phyloP scores from a whole-genome alignment of 2,113 vertebrate genomes.

The Oryzias woworae region DNA sequence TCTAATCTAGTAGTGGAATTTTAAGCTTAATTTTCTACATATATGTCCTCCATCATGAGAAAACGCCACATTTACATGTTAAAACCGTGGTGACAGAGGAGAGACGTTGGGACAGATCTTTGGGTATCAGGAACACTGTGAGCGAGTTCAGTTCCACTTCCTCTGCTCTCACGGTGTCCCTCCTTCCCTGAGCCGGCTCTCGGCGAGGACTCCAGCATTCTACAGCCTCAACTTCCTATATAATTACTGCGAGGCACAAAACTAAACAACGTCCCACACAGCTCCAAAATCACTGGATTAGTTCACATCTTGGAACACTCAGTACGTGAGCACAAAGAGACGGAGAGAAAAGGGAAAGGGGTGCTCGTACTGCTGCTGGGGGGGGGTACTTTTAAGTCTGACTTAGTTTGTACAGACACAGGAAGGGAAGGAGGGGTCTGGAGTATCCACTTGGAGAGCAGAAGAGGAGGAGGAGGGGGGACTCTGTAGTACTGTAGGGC shows the following conservation, averaged over 20 bases:
- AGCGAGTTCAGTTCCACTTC: slow-evolving; percentile 4
- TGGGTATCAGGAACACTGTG: neutral
- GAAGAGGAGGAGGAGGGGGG: slow-evolving; percentile 21
- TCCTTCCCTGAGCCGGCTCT: slow-evolving; percentile 5
- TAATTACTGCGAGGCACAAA: slow-evolving; percentile 79
- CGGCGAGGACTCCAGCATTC: slow-evolving; percentile 46
- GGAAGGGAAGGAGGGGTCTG: slow-evolving; percentile 74
- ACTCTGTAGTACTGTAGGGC: slow-evolving; percentile 57
- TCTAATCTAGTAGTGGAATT: no score
- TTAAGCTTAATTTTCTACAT: no score
- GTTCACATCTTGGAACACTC: slow-evolving; percentile 79
- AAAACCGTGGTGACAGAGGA: neutral
- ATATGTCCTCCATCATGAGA: no score
- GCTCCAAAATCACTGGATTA: slow-evolving; percentile 71
- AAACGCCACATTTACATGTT: neutral
- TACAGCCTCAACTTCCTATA: slow-evolving; percentile 75
- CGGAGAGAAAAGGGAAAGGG: slow-evolving; percentile 15
- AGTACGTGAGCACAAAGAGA: slow-evolving; percentile 34
- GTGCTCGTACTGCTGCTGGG: neutral
- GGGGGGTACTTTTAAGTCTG: slow-evolving; percentile 59
- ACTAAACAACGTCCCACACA: slow-evolving; percentile 78
- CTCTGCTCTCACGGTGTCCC: neutral
- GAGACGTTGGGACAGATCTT: neutral
- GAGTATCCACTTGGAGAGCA: slow-evolving; percentile 61
- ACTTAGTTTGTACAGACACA: slow-evolving; percentile 74